These are phyloP conservation scores for Chromobotia macracanthus DNA, from an alignment of 2,797 vertebrate genomes.

Conservation along the genomic window DNA sequence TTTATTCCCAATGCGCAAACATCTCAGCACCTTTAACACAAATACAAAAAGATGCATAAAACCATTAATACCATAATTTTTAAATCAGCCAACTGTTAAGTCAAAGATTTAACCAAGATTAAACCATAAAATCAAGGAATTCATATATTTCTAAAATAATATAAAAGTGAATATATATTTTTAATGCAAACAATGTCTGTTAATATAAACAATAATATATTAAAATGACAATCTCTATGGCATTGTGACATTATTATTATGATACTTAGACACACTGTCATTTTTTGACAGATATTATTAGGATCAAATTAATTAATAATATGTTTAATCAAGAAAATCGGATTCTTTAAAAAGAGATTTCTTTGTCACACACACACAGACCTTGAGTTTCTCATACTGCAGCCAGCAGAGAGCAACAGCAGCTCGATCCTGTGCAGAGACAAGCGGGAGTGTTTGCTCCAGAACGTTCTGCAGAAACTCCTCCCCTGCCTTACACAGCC, in stretches of 20 bases:
- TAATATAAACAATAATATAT: too few species aligned
- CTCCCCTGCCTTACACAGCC: slow-evolving; percentile 86
- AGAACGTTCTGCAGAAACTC: slow-evolving; percentile 86
- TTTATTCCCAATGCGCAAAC: slow-evolving; percentile 79
- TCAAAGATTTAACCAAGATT: too few species aligned
- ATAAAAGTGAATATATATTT: too few species aligned
- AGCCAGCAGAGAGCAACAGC: slow-evolving; percentile 83
- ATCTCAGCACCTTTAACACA: slow-evolving; percentile 80
- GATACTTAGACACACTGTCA: too few species aligned
- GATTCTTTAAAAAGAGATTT: not conserved
- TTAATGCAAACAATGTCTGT: too few species aligned
- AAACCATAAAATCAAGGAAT: not conserved
- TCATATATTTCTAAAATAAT: not conserved
- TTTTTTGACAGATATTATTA: too few species aligned
- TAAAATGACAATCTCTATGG: too few species aligned
- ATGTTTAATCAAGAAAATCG: not conserved
- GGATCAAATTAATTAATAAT: too few species aligned
- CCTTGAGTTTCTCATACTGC: slow-evolving; percentile 91
- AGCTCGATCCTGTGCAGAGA: slow-evolving; percentile 77
- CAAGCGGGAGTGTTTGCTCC: slow-evolving; percentile 75
- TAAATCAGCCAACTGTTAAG: too few species aligned
- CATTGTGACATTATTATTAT: too few species aligned
- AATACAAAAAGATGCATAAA: slow-evolving; percentile 11
- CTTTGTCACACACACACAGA: slow-evolving; percentile 58
- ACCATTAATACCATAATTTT: too few species aligned